Evolutionary conservation across 53 echinoderm and acorn worm species (phyloP).

Genomic region (Patiria pectinifera): DNA sequence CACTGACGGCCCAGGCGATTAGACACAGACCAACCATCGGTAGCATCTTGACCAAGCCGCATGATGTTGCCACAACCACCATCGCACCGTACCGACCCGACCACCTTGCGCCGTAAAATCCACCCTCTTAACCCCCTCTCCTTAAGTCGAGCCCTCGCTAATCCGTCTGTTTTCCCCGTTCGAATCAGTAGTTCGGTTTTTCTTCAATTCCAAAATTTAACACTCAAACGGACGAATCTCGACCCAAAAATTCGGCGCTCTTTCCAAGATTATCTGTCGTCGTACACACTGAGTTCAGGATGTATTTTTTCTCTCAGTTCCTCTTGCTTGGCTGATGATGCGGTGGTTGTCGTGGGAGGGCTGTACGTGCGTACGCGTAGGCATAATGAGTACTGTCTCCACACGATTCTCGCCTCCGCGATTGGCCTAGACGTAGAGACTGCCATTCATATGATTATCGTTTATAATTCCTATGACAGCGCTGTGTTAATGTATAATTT

Average conservation of each 20-base stretch:
- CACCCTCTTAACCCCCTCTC: slow-evolving; percentile 6
- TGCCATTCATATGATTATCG: slow-evolving; percentile 35
- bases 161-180: background rate
- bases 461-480: background rate
- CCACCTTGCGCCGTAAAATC: slow-evolving; percentile 48
- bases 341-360: background rate
- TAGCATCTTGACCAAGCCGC: slow-evolving; percentile 21
- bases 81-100: background rate
- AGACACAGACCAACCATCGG: slow-evolving; percentile 20
- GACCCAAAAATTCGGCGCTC: background rate
- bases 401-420: background rate
- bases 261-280: background rate
- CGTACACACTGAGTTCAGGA: background rate
- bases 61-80: slow-evolving; percentile 27
- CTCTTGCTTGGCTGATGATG: background rate
- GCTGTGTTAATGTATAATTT: slow-evolving; percentile 50
- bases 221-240: background rate
- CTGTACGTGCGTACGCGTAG: background rate
- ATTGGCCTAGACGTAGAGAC: background rate
- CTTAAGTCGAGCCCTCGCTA: background rate
- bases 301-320: background rate
- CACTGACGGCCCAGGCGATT: slow-evolving; percentile 29
- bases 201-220: background rate
- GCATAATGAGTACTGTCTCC: background rate
- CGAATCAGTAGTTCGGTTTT: background rate